Evolutionary conservation across 2,888 invertebrate species (phyloP).

Genomic region (Zhuqinia jingwanae): DNA sequence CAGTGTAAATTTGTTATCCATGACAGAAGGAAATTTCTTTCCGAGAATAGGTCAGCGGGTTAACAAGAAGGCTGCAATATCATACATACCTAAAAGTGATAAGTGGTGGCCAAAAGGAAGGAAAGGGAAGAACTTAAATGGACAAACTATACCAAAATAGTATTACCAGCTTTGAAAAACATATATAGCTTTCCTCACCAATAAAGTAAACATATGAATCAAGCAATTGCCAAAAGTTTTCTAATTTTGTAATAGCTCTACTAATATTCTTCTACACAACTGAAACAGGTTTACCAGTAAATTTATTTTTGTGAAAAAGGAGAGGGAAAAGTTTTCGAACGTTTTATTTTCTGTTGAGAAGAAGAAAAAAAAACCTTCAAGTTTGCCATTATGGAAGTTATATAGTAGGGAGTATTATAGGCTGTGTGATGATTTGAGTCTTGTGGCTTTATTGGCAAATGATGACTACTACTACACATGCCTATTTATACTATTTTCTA

Average conservation of each 20-base stretch:
- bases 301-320: not conserved
- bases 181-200: not conserved
- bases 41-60: too few relatives aligned
- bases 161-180: not conserved
- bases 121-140: not conserved
- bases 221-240: not conserved
- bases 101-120: not conserved
- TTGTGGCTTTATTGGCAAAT: slow-evolving; percentile 29
- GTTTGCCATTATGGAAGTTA: too few relatives aligned
- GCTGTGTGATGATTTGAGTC: not conserved
- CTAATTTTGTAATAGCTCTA: not conserved
- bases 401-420: too few relatives aligned
- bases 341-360: not conserved
- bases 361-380: not conserved
- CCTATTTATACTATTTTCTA: not conserved
- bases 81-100: too few relatives aligned
- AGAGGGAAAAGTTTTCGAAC: not conserved
- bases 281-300: slow-evolving; percentile 42
- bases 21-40: too few relatives aligned
- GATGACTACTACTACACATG: not conserved
- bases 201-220: not conserved
- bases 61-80: too few relatives aligned
- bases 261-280: not conserved
- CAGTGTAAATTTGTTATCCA: too few relatives aligned
- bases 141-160: not conserved